Conservation (phyloP, 2,113 vertebrate genomes). For the Catharus bicknelli region DNA sequence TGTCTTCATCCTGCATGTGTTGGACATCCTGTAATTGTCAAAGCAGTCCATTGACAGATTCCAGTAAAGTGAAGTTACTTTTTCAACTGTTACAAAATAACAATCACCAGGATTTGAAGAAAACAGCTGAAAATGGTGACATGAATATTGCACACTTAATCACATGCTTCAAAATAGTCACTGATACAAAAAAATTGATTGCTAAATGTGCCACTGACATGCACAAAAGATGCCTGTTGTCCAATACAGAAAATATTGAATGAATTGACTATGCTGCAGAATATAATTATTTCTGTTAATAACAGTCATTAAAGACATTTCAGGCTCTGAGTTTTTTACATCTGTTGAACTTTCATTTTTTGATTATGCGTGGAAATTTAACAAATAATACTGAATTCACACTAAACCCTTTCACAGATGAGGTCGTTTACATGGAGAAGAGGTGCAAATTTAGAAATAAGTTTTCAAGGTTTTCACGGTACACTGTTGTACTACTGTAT, state of each 20-base stretch:
- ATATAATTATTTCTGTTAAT: not conserved
- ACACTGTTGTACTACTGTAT: not conserved
- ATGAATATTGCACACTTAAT: not conserved
- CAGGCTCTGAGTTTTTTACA: not conserved
- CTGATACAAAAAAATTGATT: not conserved
- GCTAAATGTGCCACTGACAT: fast-evolving
- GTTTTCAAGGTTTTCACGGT: not conserved
- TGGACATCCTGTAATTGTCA: not conserved
- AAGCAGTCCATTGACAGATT: not conserved
- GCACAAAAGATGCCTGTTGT: not conserved
- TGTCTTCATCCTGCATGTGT: not conserved
- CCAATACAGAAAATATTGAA: not conserved
- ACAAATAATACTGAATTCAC: not conserved
- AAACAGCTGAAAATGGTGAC: not conserved
- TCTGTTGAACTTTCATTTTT: not conserved
- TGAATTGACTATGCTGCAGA: not conserved
- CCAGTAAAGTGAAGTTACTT: not conserved
- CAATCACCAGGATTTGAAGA: not conserved
- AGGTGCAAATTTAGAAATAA: not conserved
- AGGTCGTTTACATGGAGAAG: not conserved
- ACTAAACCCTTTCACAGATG: not conserved
- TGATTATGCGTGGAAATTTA: not conserved
- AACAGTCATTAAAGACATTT: not conserved
- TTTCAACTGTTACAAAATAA: not conserved
- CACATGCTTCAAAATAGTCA: not conserved